These are phyloP conservation scores for Agrochola circellaris DNA, from an alignment of 2,888 invertebrate genomes.

Conservation along the genomic window DNA sequence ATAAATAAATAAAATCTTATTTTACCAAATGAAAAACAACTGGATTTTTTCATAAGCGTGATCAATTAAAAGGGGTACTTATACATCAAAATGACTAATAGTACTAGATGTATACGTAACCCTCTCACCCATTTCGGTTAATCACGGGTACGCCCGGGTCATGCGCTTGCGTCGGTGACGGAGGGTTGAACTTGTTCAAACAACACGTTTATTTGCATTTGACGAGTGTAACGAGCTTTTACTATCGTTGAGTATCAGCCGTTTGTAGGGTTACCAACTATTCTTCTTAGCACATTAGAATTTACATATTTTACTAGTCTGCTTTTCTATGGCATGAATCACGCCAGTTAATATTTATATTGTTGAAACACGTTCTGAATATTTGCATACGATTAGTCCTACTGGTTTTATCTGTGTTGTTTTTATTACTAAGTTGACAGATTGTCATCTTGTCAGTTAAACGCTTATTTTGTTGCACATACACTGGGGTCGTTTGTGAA, in stretches of 20 bases:
- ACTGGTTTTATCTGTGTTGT: conserved; percentile 26
- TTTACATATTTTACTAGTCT: conserved; percentile 37
- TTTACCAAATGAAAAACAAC: not conserved
- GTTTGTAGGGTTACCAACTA: conserved; percentile 70
- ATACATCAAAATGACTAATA: conserved; percentile 22
- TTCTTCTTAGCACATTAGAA: conserved; percentile 29
- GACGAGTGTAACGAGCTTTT: conserved; percentile 82
- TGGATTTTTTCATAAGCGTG: no score
- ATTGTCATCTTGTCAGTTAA: not conserved
- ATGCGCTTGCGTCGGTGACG: conserved; percentile 56
- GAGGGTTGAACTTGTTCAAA: conserved; percentile 80
- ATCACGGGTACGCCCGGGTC: conserved; percentile 53
- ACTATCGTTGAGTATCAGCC: conserved; percentile 74
- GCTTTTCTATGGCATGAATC: conserved; percentile 21
- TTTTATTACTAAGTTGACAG: not conserved
- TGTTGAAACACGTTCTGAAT: conserved; percentile 18
- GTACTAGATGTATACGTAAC: conserved; percentile 3
- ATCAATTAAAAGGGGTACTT: not conserved
- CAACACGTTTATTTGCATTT: conserved; percentile 84
- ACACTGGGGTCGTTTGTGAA: not conserved
- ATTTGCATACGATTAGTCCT: conserved; percentile 5
- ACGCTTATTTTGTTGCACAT: not conserved
- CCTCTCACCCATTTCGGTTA: conserved; percentile 52
- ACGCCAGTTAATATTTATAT: conserved; percentile 26
- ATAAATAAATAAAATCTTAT: not conserved